A percentile compares a stretch with the other conserved stretches of the same genome.
Conservation (phyloP, 2,888 invertebrate genomes). For the Apotomis capreana region DNA sequence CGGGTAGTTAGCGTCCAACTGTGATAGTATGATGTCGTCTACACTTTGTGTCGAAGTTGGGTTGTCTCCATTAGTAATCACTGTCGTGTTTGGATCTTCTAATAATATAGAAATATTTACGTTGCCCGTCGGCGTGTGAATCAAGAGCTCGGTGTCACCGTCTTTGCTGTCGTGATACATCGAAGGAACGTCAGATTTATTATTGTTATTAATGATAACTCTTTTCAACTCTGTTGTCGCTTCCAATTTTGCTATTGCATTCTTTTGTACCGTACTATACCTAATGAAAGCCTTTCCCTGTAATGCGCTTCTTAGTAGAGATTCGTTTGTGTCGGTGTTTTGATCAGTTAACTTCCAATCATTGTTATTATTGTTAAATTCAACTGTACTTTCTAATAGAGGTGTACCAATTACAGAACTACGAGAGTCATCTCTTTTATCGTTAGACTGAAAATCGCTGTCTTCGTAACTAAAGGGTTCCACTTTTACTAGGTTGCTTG, state of each 20-base stretch:
- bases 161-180: conserved; percentile 79
- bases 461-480: conserved; percentile 76
- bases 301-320: conserved; percentile 90
- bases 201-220: conserved; percentile 76
- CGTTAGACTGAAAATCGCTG: conserved; percentile 67
- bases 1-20: conserved; percentile 86
- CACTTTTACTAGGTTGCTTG: conserved; percentile 83
- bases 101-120: conserved; percentile 79
- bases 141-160: conserved; percentile 67
- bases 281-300: conserved; percentile 89
- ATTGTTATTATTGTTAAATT: conserved; percentile 90
- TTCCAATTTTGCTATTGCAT: conserved; percentile 73
- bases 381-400: conserved; percentile 78
- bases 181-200: conserved; percentile 81
- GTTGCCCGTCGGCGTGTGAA: conserved; percentile 71
- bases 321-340: conserved; percentile 87
- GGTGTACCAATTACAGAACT: conserved; percentile 79
- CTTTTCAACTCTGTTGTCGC: conserved; percentile 70
- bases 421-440: conserved; percentile 74
- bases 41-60: conserved; percentile 85
- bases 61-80: conserved; percentile 78
- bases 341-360: conserved; percentile 92
- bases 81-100: conserved; percentile 73
- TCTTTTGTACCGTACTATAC: conserved; percentile 83
- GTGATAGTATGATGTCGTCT: conserved; percentile 87